Percentiles rank a stretch among this genome's conserved stretches.
Evolutionary conservation across 2,888 invertebrate genomes (phyloP).

Genomic region (Spodoptera littoralis): DNA sequence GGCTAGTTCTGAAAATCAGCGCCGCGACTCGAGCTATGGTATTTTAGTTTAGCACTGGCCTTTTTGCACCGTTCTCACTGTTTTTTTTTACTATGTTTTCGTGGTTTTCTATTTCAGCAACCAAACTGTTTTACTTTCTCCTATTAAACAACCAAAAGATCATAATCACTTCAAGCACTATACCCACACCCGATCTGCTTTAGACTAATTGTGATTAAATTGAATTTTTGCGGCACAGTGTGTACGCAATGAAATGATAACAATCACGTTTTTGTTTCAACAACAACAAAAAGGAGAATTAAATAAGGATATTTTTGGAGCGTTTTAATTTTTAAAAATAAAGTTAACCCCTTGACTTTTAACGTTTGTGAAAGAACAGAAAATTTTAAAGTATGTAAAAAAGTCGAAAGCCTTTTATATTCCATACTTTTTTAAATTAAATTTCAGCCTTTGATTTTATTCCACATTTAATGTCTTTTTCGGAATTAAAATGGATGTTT

Average conservation of each 20-base stretch:
- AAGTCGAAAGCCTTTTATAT: too few species aligned
- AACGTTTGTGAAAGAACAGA: background rate
- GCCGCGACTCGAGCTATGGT: too few species aligned
- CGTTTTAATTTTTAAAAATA: slow-evolving; percentile 31
- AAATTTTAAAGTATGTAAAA: background rate
- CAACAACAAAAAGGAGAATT: slow-evolving; percentile 31
- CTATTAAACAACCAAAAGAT: background rate
- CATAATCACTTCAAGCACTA: slow-evolving; percentile 13
- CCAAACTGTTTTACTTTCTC: too few species aligned
- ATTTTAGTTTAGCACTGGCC: too few species aligned
- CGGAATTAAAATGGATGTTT: too few species aligned
- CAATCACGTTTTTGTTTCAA: slow-evolving; percentile 59
- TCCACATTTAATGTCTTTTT: too few species aligned
- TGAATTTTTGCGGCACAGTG: slow-evolving; percentile 63
- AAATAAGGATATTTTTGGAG: slow-evolving; percentile 16
- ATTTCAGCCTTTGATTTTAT: too few species aligned
- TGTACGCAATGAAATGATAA: slow-evolving; percentile 65
- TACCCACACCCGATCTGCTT: slow-evolving; percentile 39
- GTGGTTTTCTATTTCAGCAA: too few species aligned
- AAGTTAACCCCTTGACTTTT: slow-evolving; percentile 7
- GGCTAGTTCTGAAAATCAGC: too few species aligned
- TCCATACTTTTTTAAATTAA: too few species aligned
- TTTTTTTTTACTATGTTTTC: too few species aligned
- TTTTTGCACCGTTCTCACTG: too few species aligned
- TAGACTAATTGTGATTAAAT: slow-evolving; percentile 65